phyloP scores from a whole-genome alignment of 2,113 vertebrate genomes.

The Pitta sordida region DNA sequence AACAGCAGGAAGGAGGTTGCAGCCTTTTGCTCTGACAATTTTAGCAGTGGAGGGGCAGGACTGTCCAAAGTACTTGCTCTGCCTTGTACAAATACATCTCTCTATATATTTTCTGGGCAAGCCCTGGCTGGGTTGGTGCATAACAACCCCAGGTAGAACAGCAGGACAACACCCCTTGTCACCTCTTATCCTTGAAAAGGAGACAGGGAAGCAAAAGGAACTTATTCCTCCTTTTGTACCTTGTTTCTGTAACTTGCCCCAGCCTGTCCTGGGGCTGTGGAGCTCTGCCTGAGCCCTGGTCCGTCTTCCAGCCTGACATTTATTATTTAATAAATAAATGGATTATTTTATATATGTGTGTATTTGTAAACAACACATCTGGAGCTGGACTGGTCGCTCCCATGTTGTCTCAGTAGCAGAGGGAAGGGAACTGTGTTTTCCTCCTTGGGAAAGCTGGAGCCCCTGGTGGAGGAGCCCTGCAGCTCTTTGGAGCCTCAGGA shows the following conservation, averaged over 20 bases:
- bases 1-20: not conserved
- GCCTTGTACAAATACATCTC: not conserved
- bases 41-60: not conserved
- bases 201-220: not conserved
- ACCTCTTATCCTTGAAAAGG: not conserved
- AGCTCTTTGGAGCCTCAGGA: not conserved
- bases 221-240: not conserved
- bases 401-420: not conserved
- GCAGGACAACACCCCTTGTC: not conserved
- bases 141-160: too few species aligned
- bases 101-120: not conserved
- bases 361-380: not conserved
- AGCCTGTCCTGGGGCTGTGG: not conserved
- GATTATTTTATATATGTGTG: not conserved
- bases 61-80: not conserved
- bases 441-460: not conserved
- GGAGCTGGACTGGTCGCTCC: not conserved
- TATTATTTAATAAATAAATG: not conserved
- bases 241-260: not conserved
- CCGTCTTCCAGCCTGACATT: too few species aligned
- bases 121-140: not conserved
- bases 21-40: not conserved
- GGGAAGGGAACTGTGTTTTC: not conserved
- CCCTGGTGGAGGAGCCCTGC: not conserved
- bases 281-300: not conserved